Base-by-base conservation (phyloP, 1,140 invertebrate species). In the Drosophila leontia region DNA sequence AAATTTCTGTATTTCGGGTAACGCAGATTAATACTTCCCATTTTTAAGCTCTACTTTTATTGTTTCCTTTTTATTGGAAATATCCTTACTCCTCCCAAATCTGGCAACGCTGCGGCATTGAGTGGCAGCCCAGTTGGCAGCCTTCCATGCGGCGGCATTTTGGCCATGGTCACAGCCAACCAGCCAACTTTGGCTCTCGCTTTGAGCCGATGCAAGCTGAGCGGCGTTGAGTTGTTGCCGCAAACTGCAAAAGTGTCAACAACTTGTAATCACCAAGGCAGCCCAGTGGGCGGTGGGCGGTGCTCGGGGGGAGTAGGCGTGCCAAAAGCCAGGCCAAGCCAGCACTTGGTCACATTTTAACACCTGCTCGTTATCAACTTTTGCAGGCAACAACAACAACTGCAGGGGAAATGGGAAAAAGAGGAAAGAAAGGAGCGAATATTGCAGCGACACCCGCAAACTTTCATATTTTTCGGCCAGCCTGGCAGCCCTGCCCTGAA, bases 341-440 rank as follows among this genome's bases (percentile, higher is more conserved):
- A 80, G 63, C 85, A 75, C 78, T 85, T 79, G 85, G 81, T 90
- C 86, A 90, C 85, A 90, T 90, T 90, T 90, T 90, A 90, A 90
- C 85, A 90, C 85, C 85, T 90, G 85, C 85, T 90, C 85, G 85
- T 90, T 90, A 90, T 90, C 78, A 90, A 90, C 85, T 90, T 88
- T 90, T 90, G 75, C 81, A 78, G 71, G 85, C 71, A 50, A 56
- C 65, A 78, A 68, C 64, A 82, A 63, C 63, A 62, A 61, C 13
- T 35, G 51, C 50, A 45, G 32, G 45, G n/a, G 32, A 74, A 85
- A 42, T 17, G 37, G 44, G n/a, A 26, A 75, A 82, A 47, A 12
- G 60, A 41, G 51, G 50, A 69, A 60, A 74, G 74, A 51, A 59
- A 53, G 32, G 51, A 68, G 62, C 48, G 69, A 72, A 72, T 71